Evolutionary conservation across 2,888 invertebrate genomes (phyloP).

Genomic region (Tigriopus californicus): DNA sequence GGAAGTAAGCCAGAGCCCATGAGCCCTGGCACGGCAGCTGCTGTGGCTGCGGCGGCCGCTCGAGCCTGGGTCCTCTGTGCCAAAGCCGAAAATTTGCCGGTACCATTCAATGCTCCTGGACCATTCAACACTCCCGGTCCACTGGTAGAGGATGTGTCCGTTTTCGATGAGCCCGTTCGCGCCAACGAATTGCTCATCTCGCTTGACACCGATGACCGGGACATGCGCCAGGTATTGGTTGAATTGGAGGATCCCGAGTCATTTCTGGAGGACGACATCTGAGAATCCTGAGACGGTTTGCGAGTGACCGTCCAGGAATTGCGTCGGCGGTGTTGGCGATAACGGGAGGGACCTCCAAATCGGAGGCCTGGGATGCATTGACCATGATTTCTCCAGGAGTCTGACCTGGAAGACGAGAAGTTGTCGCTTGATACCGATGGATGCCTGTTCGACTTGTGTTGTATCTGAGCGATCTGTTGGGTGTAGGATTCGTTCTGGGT

Average conservation of each 20-base stretch:
- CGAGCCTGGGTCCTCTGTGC: constrained; percentile 3
- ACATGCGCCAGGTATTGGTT: constrained; percentile 54
- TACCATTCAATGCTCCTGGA: not conserved
- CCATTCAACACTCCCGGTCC: not conserved
- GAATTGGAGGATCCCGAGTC: constrained; percentile 76
- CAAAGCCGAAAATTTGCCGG: constrained; percentile 6
- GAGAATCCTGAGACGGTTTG: constrained; percentile 79
- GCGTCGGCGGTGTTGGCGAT: constrained; percentile 37
- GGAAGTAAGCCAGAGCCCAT: not conserved
- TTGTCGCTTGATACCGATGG: constrained; percentile 65
- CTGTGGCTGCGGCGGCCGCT: not conserved
- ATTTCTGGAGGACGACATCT: constrained; percentile 69
- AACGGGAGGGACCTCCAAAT: constrained; percentile 10
- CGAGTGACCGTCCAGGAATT: constrained; percentile 68
- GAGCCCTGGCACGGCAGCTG: not conserved
- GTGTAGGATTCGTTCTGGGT: constrained; percentile 38
- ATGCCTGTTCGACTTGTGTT: constrained; percentile 43
- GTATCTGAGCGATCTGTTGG: constrained; percentile 50
- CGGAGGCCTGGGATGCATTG: not conserved
- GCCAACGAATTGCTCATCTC: not conserved
- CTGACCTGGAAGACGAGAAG: constrained; percentile 67
- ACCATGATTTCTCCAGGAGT: constrained; percentile 46
- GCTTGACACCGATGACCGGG: constrained; percentile 35
- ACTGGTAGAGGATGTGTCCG: not conserved
- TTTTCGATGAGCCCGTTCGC: constrained; percentile 5